A percentile compares a stretch with the other conserved stretches of the same genome.
Conservation (phyloP, 2,113 vertebrate genomes). For the Triplophysa tibetana region DNA sequence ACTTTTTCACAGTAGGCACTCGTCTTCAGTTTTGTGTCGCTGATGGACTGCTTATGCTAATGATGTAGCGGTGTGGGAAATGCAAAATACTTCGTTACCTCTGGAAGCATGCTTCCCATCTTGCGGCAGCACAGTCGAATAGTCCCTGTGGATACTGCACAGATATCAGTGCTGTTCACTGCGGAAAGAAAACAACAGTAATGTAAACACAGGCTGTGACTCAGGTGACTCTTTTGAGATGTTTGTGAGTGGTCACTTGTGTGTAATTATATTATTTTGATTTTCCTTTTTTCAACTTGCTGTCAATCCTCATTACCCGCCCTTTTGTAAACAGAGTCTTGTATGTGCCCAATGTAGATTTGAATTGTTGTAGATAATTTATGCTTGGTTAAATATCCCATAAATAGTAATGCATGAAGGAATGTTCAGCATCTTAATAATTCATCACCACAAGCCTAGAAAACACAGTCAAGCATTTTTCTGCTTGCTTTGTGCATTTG, state of each 20-base stretch:
- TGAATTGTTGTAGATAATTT: slow-evolving; percentile 8
- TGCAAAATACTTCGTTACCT: slow-evolving; percentile 1
- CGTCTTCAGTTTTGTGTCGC: background rate
- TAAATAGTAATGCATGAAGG: slow-evolving; percentile 12
- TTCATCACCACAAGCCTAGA: slow-evolving; percentile 4
- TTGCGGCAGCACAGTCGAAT: slow-evolving; percentile 3
- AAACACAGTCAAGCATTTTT: background rate
- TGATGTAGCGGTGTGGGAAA: slow-evolving; percentile 20
- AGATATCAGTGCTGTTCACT: slow-evolving; percentile 10
- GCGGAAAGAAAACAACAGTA: background rate
- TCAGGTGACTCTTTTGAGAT: slow-evolving; percentile 8
- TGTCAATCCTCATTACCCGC: slow-evolving; percentile 8
- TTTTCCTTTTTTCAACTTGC: background rate
- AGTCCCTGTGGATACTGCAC: slow-evolving; percentile 3
- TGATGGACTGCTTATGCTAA: slow-evolving; percentile 20
- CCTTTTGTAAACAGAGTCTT: background rate
- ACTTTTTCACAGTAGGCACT: background rate
- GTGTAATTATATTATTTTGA: background rate
- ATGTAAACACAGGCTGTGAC: slow-evolving; percentile 26
- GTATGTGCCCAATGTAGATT: background rate
- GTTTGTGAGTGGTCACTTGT: background rate
- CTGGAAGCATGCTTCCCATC: slow-evolving; percentile 16
- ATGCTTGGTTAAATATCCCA: background rate
- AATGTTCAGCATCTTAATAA: slow-evolving; percentile 12
- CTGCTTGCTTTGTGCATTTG: background rate